Evolutionary conservation across 2,113 vertebrate genomes (phyloP).

Genomic region (Cavia porcellus): DNA sequence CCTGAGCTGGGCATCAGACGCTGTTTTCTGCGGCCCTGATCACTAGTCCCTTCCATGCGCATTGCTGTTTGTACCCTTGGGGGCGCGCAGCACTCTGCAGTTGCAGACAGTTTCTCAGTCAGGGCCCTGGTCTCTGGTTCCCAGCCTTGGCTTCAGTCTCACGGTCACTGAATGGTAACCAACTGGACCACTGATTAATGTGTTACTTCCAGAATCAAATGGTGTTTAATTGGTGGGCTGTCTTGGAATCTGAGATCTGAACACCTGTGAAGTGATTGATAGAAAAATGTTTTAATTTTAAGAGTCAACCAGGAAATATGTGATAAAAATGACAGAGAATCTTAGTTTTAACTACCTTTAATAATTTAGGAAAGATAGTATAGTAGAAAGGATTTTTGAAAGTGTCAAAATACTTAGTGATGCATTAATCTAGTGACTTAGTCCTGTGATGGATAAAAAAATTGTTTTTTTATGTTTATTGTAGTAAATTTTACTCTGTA

Average conservation of each 20-base stretch:
- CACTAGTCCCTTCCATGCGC: rapidly evolving
- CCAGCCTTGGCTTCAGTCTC: background rate
- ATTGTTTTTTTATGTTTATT: background rate
- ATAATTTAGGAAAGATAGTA: conserved; percentile 15
- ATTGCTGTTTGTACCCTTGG: rapidly evolving
- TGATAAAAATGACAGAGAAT: background rate
- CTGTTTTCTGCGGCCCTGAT: background rate
- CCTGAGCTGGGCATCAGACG: background rate
- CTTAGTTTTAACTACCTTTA: conserved; percentile 37
- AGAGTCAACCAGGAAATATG: conserved; percentile 22
- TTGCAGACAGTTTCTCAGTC: too few species aligned
- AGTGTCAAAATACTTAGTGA: background rate
- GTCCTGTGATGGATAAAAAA: background rate
- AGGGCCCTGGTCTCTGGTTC: background rate
- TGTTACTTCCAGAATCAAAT: background rate
- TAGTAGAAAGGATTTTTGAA: background rate
- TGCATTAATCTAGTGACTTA: background rate
- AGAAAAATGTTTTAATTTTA: conserved; percentile 48
- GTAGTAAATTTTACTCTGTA: background rate
- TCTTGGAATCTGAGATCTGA: background rate
- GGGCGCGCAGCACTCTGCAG: too few species aligned
- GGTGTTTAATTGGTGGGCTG: background rate
- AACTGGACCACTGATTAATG: background rate
- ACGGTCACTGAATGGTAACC: background rate
- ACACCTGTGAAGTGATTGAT: background rate